Evolutionary conservation across 2,797 vertebrate genomes (phyloP), one percentile per base, ranked within the genome.

Genomic region (Coregonus suidteri): DNA sequence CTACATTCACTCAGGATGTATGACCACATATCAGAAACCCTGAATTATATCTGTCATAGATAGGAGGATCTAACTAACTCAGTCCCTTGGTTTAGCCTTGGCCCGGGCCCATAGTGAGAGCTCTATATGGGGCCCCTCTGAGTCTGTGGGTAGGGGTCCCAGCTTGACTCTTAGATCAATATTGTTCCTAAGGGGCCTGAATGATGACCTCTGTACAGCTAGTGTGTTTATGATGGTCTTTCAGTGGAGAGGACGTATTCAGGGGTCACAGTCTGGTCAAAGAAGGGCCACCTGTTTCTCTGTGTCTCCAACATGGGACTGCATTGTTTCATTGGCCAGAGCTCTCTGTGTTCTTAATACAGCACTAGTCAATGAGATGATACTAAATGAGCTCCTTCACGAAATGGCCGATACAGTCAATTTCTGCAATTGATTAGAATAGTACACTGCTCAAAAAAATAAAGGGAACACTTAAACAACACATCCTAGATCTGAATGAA

Each of bases 1-100:
- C 86, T 85, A 82, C 81, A 82, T 73, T 86, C 80, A 59, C 82
- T 90, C 77, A 82, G 79, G 87, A 87, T 90, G 89, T 89, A 86
- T 86, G 85, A 85, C 85, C 87, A 83, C 86, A 84, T 78, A 80
- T 81, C 74, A 75, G 81, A 87, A 81, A 77, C 81, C 75, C 75
- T 66, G 84, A 86, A 86, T 90, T 18, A 15, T 79, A 78, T 76
- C 83, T 88, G 89, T 93, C 88, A 88, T 85, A 84, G 90, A 88
- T 81, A 88, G 84, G 81, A 78, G 65, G 65, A 62, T 34, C 4
- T 59, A n/a, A 59, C 62, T 30, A 37, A 41, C 67, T 35, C 65
- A n/a, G 37, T 20, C 67, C 67, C 35, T 37, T 70, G 67, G 35
- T 47, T 70, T n/a, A 18, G 52, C 52, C 16, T 6, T 54, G 6